Conservation (phyloP, 2,113 vertebrate species). For the Plestiodon gilberti region DNA sequence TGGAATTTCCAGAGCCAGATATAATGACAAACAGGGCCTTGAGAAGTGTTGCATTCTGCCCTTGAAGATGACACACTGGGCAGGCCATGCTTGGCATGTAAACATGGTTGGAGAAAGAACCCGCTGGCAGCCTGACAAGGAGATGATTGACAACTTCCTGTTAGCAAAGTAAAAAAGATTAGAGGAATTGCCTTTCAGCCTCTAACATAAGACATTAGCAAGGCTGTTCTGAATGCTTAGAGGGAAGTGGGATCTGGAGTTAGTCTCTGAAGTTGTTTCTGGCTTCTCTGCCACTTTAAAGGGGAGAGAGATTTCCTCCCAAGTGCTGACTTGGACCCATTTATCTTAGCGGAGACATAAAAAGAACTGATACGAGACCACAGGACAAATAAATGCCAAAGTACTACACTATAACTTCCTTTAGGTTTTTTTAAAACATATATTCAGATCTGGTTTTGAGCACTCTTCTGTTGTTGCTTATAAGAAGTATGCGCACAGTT, state of each 20-base stretch:
- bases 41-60: neutral
- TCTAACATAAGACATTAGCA: neutral
- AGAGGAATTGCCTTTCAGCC: conserved; percentile 38
- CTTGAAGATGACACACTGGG: conserved; percentile 16
- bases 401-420: conserved; percentile 33
- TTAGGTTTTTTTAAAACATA: conserved; percentile 34
- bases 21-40: neutral
- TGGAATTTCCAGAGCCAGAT: neutral
- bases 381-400: neutral
- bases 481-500: neutral
- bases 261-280: neutral
- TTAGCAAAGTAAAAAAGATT: conserved; percentile 34
- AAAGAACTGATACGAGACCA: neutral
- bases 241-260: neutral
- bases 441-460: conserved; percentile 8
- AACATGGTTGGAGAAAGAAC: conserved; percentile 45
- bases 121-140: conserved; percentile 48
- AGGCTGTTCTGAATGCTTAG: conserved; percentile 26
- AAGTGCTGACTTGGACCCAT: conserved; percentile 1
- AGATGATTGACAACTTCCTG: conserved; percentile 67
- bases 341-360: accelerated
- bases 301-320: neutral
- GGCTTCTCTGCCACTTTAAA: accelerated
- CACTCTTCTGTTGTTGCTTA: neutral
- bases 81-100: neutral